phyloP scores from a whole-genome alignment of 2,888 invertebrate species.

The Creontiades dilutus region DNA sequence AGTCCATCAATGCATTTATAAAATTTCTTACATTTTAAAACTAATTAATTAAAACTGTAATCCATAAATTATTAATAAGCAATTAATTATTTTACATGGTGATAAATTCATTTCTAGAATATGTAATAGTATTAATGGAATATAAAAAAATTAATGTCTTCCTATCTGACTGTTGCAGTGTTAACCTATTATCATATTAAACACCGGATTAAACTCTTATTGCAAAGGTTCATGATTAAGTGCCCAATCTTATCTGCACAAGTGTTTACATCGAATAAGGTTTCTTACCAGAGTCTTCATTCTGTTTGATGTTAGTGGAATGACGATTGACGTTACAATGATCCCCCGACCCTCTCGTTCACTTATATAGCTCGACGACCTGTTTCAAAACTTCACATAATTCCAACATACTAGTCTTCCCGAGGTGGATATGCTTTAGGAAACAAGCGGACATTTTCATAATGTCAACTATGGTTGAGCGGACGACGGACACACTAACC shows the following conservation, averaged over 20 bases:
- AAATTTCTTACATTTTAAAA: too few relatives aligned
- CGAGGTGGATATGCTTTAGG: background rate
- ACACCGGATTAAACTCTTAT: too few relatives aligned
- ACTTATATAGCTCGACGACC: constrained; percentile 44
- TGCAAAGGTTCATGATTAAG: background rate
- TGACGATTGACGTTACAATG: background rate
- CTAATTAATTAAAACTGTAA: too few relatives aligned
- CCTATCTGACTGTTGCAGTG: background rate
- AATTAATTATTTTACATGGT: too few relatives aligned
- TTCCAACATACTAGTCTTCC: constrained; percentile 40
- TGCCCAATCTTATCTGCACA: background rate
- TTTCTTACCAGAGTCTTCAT: constrained; percentile 60
- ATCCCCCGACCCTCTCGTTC: background rate
- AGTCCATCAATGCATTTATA: too few relatives aligned
- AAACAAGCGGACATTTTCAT: constrained; percentile 11
- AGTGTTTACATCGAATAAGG: background rate
- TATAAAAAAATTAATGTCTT: too few relatives aligned
- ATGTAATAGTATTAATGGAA: too few relatives aligned
- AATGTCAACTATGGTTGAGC: constrained; percentile 18
- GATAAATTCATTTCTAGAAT: too few relatives aligned
- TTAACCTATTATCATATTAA: too few relatives aligned
- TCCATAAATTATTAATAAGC: too few relatives aligned
- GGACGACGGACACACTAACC: constrained; percentile 21
- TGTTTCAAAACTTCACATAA: constrained; percentile 39
- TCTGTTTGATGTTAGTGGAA: constrained; percentile 26